Evolutionary conservation across 2,888 invertebrate species (phyloP).

Genomic region (Aradus depressus): DNA sequence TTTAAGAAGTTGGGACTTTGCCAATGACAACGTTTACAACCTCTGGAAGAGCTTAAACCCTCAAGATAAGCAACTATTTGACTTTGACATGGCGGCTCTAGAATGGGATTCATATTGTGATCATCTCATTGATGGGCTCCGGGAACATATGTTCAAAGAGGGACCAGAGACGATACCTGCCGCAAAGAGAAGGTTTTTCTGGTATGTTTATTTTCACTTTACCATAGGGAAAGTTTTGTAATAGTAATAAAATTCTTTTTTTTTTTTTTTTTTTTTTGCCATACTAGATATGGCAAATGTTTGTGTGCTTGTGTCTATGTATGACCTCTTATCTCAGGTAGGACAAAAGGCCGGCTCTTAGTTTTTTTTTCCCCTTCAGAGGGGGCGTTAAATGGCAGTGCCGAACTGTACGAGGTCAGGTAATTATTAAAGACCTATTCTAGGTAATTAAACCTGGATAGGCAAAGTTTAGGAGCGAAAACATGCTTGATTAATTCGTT

Average conservation of each 20-base stretch:
- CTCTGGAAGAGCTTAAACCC: slow-evolving; percentile 48
- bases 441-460: no score
- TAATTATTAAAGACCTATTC: no score
- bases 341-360: no score
- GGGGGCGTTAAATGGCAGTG: no score
- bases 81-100: slow-evolving; percentile 58
- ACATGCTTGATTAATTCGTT: no score
- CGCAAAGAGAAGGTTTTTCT: slow-evolving; percentile 49
- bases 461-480: no score
- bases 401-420: no score
- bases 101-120: slow-evolving; percentile 65
- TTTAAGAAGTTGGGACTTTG: slow-evolving; percentile 62
- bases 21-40: slow-evolving; percentile 46
- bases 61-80: slow-evolving; percentile 51
- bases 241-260: background rate
- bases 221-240: background rate
- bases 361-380: no score
- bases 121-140: slow-evolving; percentile 57
- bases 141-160: slow-evolving; percentile 69
- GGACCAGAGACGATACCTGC: slow-evolving; percentile 60
- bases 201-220: slow-evolving; percentile 38
- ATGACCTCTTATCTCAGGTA: no score
- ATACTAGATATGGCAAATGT: background rate
- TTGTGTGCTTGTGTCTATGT: no score
- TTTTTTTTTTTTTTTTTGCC: background rate